These are phyloP conservation scores for Heliconius sara DNA, from an alignment of 2,888 invertebrate species.

Conservation along the genomic window DNA sequence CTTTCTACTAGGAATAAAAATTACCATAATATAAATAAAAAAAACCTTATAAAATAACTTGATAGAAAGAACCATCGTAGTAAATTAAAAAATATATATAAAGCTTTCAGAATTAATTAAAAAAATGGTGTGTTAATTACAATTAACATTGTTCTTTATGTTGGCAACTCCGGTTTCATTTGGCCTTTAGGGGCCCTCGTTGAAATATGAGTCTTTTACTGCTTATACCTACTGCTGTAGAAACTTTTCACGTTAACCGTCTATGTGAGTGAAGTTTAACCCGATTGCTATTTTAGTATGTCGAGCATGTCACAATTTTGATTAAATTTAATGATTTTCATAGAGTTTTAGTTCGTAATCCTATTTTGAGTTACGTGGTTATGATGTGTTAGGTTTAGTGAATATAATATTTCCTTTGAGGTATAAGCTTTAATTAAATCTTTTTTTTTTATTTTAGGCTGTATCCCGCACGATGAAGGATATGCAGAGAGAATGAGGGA, in stretches of 20 bases:
- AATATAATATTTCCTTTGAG: background rate
- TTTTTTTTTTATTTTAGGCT: background rate
- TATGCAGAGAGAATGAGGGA: background rate
- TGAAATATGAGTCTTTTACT: conserved; percentile 28
- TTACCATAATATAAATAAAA: too few relatives aligned
- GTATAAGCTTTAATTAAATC: background rate
- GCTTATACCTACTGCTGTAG: conserved; percentile 6
- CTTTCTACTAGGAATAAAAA: too few relatives aligned
- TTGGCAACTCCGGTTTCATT: conserved; percentile 24
- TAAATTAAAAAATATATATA: conserved; percentile 9
- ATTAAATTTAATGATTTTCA: conserved; percentile 19
- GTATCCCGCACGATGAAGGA: background rate
- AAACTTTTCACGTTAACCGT: conserved; percentile 20
- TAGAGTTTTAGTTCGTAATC: conserved; percentile 15
- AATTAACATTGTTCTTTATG: conserved; percentile 31
- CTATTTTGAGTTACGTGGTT: conserved; percentile 5
- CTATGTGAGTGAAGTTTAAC: conserved; percentile 6
- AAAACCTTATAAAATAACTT: background rate
- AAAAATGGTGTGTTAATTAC: conserved; percentile 22
- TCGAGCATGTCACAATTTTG: conserved; percentile 13
- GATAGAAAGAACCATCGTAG: background rate
- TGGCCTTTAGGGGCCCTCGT: conserved; percentile 8
- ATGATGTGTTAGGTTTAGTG: background rate
- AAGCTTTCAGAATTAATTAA: conserved; percentile 19
- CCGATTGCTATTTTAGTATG: conserved; percentile 26